Percentiles rank a stretch among this genome's conserved stretches.
phyloP scores from a whole-genome alignment of 2,797 vertebrate species.

The Coendou prehensilis region DNA sequence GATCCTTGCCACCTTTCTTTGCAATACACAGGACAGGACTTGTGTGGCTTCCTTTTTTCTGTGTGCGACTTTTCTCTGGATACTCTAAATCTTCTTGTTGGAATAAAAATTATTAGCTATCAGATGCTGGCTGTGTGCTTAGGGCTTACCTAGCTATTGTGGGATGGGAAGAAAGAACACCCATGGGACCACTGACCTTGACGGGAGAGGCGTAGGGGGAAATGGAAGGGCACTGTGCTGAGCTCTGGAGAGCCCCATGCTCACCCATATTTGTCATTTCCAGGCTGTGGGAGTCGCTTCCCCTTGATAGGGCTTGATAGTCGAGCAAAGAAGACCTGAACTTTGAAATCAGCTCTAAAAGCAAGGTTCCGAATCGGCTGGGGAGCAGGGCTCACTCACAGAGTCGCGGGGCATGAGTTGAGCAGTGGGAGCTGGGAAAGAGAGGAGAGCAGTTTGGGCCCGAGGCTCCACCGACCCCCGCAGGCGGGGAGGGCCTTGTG shows the following conservation, averaged over 20 bases:
- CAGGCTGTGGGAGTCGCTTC: background rate
- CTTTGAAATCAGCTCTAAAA: background rate
- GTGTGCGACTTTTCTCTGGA: background rate
- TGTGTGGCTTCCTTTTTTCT: background rate
- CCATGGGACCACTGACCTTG: background rate
- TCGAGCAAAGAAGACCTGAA: background rate
- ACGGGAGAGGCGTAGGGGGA: background rate
- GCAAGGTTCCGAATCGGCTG: background rate
- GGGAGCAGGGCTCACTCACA: background rate
- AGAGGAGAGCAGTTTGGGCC: background rate
- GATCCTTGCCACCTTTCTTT: background rate
- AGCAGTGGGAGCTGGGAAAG: background rate
- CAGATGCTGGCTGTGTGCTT: background rate
- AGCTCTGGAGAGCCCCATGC: background rate
- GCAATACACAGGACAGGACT: background rate
- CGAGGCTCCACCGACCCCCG: background rate
- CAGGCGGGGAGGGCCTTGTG: background rate
- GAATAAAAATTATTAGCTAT: background rate
- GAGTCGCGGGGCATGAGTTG: background rate
- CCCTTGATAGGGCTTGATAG: background rate
- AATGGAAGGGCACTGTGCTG: background rate
- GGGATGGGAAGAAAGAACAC: background rate
- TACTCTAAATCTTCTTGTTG: background rate
- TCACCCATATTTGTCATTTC: accelerated
- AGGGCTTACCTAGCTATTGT: background rate